Conservation (phyloP, 2,797 vertebrate genomes). For the Alectoris magna region DNA sequence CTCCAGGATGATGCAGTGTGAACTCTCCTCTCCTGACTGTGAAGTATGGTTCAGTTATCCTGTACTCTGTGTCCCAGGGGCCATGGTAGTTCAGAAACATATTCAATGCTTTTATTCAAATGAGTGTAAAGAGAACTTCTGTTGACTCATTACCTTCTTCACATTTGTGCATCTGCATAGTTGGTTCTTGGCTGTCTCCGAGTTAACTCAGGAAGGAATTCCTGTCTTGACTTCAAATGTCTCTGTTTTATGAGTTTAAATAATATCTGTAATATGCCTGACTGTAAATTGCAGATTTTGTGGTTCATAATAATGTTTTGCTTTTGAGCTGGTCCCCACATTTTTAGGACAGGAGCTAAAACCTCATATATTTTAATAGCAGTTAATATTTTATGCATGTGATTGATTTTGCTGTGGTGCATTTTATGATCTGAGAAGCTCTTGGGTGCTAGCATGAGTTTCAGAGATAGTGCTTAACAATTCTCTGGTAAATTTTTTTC, state of each 20-base stretch:
- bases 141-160: neutral
- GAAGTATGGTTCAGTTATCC: neutral
- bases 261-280: constrained; percentile 11
- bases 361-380: constrained; percentile 50
- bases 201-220: constrained; percentile 29
- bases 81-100: neutral
- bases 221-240: constrained; percentile 10
- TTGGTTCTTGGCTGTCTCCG: neutral
- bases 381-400: constrained; percentile 29
- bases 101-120: neutral
- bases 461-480: constrained; percentile 21
- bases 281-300: constrained; percentile 18
- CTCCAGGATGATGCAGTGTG: neutral
- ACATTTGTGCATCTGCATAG: neutral
- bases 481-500: neutral
- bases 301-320: constrained; percentile 17
- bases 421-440: constrained; percentile 59
- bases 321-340: neutral
- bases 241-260: constrained; percentile 41
- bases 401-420: constrained; percentile 26
- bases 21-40: neutral
- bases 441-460: neutral
- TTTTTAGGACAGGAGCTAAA: constrained; percentile 43
- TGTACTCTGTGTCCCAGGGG: neutral
- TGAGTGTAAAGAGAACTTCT: neutral